These are phyloP conservation scores for Campoplex nolae DNA, from an alignment of 2,888 invertebrate genomes.

Conservation along the genomic window DNA sequence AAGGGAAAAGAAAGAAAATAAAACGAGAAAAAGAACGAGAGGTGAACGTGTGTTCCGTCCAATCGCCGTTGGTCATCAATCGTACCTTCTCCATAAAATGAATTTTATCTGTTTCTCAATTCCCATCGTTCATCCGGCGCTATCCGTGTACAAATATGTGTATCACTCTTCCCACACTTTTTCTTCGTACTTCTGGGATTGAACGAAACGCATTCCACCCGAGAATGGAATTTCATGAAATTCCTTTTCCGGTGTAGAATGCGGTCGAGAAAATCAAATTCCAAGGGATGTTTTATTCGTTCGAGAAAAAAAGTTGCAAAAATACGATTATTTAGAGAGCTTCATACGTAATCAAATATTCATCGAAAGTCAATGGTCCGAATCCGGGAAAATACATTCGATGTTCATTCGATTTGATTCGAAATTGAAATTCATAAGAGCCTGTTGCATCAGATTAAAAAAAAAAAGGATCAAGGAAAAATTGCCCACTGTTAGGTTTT, in stretches of 20 bases:
- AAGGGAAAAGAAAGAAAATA: not conserved
- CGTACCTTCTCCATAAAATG: constrained; percentile 29
- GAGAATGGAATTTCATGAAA: constrained; percentile 15
- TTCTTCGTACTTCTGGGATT: not conserved
- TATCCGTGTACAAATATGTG: constrained; percentile 15
- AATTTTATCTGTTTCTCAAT: constrained; percentile 24
- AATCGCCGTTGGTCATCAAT: constrained; percentile 52
- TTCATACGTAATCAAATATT: not conserved
- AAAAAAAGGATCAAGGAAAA: not conserved
- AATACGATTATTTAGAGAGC: not conserved
- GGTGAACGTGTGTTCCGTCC: constrained; percentile 3
- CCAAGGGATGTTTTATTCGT: constrained; percentile 5
- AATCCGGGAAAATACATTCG: not conserved
- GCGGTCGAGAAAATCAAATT: not conserved
- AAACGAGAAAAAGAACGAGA: not conserved
- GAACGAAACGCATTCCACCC: constrained; percentile 2
- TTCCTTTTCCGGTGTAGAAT: not conserved
- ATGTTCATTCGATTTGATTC: no score
- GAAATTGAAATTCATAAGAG: no score
- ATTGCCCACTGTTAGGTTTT: not conserved
- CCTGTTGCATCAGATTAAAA: not conserved
- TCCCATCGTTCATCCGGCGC: constrained; percentile 27
- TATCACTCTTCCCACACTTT: constrained; percentile 1
- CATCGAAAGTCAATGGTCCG: not conserved
- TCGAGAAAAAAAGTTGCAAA: not conserved